Evolutionary conservation across 2,888 invertebrate species (phyloP).

Genomic region (Heliconius cydno): DNA sequence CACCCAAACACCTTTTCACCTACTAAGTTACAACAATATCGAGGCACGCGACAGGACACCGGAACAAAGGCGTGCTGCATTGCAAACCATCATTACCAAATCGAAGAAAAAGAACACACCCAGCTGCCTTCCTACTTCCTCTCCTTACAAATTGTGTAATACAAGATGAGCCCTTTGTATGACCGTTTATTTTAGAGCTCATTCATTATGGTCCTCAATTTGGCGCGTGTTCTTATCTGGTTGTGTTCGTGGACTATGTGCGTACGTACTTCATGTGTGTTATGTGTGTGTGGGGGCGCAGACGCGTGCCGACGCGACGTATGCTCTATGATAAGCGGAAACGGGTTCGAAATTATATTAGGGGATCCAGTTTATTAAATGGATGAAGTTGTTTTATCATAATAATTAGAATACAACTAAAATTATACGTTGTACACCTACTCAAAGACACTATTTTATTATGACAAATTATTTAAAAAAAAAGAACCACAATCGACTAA

Average conservation of each 20-base stretch:
- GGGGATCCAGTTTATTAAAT: conserved; percentile 20
- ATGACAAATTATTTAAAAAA: not conserved
- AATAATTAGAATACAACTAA: conserved; percentile 5
- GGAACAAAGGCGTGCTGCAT: conserved; percentile 75
- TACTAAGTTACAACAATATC: conserved; percentile 70
- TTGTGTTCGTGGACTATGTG: conserved; percentile 53
- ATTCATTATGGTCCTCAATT: conserved; percentile 77
- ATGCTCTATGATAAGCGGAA: conserved; percentile 55
- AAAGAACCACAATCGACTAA: too few relatives aligned
- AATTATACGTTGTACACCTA: not conserved
- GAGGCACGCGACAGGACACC: conserved; percentile 79
- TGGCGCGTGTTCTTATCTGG: conserved; percentile 82
- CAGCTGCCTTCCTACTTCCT: conserved; percentile 83
- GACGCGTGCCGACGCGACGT: conserved; percentile 53
- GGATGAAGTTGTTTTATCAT: conserved; percentile 9
- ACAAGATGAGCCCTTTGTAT: conserved; percentile 75
- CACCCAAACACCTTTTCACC: conserved; percentile 79
- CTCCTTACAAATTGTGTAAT: conserved; percentile 77
- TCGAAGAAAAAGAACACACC: conserved; percentile 70
- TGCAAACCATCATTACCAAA: conserved; percentile 79
- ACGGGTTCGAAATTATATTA: conserved; percentile 31
- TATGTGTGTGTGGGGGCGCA: conserved; percentile 49
- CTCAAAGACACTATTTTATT: too few relatives aligned
- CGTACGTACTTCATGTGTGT: conserved; percentile 48
- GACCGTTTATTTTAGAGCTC: conserved; percentile 75